Conservation (phyloP, 2,888 invertebrate genomes). For the Idaea straminata region DNA sequence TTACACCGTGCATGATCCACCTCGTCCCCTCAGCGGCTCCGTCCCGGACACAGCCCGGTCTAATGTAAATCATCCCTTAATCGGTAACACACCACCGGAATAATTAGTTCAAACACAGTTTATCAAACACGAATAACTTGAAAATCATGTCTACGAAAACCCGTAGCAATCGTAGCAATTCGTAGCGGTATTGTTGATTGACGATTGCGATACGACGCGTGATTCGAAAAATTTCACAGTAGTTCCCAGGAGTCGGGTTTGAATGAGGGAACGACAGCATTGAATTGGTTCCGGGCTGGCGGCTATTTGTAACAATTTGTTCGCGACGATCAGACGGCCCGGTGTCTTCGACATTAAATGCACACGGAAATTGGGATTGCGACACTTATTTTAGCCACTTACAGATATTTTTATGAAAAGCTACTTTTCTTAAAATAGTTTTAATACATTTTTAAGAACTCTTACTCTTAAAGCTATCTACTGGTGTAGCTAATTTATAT, state of each 20-base stretch:
- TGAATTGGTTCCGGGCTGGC: slow-evolving; percentile 35
- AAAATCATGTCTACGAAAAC: background rate
- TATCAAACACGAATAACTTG: background rate
- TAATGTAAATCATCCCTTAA: no score
- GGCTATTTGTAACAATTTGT: slow-evolving; percentile 59
- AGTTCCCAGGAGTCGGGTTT: slow-evolving; percentile 5
- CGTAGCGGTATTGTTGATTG: background rate
- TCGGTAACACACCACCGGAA: no score
- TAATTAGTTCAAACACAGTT: no score
- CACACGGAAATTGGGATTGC: slow-evolving; percentile 14
- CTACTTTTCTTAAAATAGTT: background rate
- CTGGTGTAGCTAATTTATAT: no score
- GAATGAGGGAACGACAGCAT: slow-evolving; percentile 31
- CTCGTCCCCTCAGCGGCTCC: no score
- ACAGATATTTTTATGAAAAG: background rate
- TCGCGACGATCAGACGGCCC: slow-evolving; percentile 9
- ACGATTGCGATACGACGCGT: background rate
- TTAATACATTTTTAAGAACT: background rate
- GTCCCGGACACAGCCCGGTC: no score
- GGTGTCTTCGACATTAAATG: slow-evolving; percentile 19
- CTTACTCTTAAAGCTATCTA: background rate
- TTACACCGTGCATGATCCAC: no score
- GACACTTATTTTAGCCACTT: slow-evolving; percentile 7
- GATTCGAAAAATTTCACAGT: slow-evolving; percentile 2
- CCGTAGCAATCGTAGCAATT: background rate